A percentile compares a stretch with the other conserved stretches of the same genome.
Evolutionary conservation across 2,113 vertebrate genomes (phyloP).

Genomic region (Ptyas mucosa): DNA sequence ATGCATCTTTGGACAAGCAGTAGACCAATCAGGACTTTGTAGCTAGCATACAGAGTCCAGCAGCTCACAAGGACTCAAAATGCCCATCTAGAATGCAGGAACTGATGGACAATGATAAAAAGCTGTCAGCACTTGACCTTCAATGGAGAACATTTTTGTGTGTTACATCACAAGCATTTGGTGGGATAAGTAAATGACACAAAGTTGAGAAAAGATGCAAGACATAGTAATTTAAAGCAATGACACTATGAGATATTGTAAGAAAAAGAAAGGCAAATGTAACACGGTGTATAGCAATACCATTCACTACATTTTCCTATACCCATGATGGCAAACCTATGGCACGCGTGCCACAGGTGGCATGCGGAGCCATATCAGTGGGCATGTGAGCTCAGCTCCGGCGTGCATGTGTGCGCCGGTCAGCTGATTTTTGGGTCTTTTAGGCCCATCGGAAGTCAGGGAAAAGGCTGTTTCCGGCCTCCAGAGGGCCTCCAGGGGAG

Average conservation of each 20-base stretch:
- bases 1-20: neutral
- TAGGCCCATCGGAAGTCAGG: no score
- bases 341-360: no score
- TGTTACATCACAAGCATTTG: neutral
- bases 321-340: no score
- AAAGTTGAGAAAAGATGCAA: neutral
- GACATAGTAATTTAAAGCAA: neutral
- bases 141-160: neutral
- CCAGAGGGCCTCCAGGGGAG: no score
- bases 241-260: neutral
- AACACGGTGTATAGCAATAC: neutral
- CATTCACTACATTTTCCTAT: neutral
- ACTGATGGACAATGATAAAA: neutral
- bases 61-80: neutral
- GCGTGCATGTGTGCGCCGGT: no score
- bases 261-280: neutral
- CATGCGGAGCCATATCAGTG: no score
- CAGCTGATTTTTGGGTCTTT: no score
- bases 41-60: neutral
- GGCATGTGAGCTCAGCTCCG: no score
- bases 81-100: neutral
- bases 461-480: no score
- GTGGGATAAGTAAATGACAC: neutral
- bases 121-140: neutral
- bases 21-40: neutral